phyloP scores from a whole-genome alignment of 1,140 invertebrate species.

The Melipona quadrifasciata region DNA sequence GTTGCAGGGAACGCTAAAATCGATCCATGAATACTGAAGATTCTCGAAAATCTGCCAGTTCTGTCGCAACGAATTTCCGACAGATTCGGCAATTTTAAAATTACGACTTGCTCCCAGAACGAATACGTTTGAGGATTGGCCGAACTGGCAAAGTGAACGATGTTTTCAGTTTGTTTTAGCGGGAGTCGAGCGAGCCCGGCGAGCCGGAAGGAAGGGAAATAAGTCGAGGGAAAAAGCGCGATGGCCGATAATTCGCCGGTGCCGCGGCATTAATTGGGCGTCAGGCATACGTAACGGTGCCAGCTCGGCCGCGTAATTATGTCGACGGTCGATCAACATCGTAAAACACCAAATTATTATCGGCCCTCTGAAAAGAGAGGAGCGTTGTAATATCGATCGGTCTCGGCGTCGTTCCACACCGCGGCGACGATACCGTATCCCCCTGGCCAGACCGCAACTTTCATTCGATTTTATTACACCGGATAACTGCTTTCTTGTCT shows the following conservation, averaged over 20 bases:
- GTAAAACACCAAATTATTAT: conserved; percentile 47
- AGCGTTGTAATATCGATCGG: conserved; percentile 57
- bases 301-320: conserved; percentile 45
- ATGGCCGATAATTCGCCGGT: conserved; percentile 35
- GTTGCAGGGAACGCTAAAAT: too few species aligned
- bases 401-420: conserved; percentile 21
- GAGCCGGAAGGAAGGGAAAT: not conserved
- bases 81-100: not conserved
- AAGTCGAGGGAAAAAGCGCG: conserved; percentile 20
- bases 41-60: too few species aligned
- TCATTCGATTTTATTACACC: conserved; percentile 58
- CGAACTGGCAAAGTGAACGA: not conserved
- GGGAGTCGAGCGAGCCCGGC: not conserved
- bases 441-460: conserved; percentile 30
- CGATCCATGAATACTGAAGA: too few species aligned
- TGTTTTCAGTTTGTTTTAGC: not conserved
- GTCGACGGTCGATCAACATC: conserved; percentile 50
- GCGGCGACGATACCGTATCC: conserved; percentile 24
- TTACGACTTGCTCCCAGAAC: not conserved
- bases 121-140: not conserved
- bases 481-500: conserved; percentile 49
- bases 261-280: conserved; percentile 43
- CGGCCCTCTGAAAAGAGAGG: conserved; percentile 33
- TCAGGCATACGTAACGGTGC: conserved; percentile 38
- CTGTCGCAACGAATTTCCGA: not conserved